Percentiles rank a stretch among this genome's conserved stretches.
Evolutionary conservation across 2,797 vertebrate genomes (phyloP).

Genomic region (Dromococcyx pavoninus): DNA sequence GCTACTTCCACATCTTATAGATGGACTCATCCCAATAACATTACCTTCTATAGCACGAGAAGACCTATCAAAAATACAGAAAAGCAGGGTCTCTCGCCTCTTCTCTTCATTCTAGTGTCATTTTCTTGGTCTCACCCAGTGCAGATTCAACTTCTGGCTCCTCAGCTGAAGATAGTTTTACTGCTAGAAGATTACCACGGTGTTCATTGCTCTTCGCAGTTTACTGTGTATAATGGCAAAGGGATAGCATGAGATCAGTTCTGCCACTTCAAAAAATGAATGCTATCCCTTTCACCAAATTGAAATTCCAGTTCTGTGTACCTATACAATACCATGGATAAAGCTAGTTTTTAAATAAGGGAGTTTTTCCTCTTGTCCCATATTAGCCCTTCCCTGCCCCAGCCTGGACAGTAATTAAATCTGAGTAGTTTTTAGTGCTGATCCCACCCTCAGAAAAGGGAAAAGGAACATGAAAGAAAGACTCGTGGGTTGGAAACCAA

Average conservation of each 20-base stretch:
- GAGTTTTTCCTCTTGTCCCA: neutral
- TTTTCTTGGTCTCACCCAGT: neutral
- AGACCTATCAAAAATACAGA: neutral
- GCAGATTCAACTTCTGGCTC: neutral
- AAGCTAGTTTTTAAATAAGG: neutral
- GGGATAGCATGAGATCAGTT: neutral
- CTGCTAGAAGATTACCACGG: neutral
- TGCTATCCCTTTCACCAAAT: neutral
- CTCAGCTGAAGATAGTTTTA: neutral
- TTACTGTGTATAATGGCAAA: neutral
- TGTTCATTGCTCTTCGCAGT: neutral
- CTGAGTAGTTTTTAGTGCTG: no score
- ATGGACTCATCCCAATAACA: neutral
- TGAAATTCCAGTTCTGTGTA: neutral
- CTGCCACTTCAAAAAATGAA: neutral
- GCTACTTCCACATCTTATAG: neutral
- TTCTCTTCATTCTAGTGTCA: neutral
- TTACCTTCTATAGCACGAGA: neutral
- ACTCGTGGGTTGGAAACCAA: no score
- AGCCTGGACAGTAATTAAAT: no score
- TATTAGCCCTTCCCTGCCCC: no score
- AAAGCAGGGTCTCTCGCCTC: neutral
- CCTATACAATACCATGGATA: rapidly evolving
- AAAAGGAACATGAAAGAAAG: no score
- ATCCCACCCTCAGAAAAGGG: no score